Base-by-base conservation (phyloP, 2,113 vertebrate species). In the Cyanocitta stelleri region DNA sequence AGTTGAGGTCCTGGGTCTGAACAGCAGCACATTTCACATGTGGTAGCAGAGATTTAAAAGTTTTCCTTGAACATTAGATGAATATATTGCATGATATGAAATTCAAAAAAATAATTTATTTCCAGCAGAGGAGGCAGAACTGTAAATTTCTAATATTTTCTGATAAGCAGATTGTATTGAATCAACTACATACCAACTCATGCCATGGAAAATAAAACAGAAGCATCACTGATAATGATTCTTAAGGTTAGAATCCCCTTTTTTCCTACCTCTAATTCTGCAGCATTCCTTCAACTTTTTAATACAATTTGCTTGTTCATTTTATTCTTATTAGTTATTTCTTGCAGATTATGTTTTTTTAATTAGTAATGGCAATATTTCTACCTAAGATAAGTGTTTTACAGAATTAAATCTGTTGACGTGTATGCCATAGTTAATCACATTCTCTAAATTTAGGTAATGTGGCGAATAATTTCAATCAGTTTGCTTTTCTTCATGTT, bases 371-470 rank as follows among this genome's bases (percentile, higher is more conserved):
- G 55, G n/a, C 51, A 96, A 69, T 90, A 92, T 56, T 93, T 96
- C 83, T 55, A 71, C 67, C 63, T 16, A 69, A 89, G 69, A 41
- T 89, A 93, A 95, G 24, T 82, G 48, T 81, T 93, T 85, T 89
- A 87, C 37, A 79, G 64, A 78, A 80, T 87, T 83, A 82, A 58
- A 11, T 46, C 37, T 83, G 79, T 61, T 97, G 82, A 92, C 79
- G 59, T 90, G 64, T 61, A 78, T 81, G 64, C 27, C 35, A 64
- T 35, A 84, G 67, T 90, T 94, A 96, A 96, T 94, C 95, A 49
- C 37, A 86, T 95, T 97, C 64, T 86, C 41, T 90, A 97, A 91
- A 91, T 91, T 87, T 85, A 91, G 74, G 78, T 95, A 87, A 85
- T 74, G n/a, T 94, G 93, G 49, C 75, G 61, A 95, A 90, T 92